Conservation (phyloP, 2,888 invertebrate genomes). For the Hecatera dysodea region DNA sequence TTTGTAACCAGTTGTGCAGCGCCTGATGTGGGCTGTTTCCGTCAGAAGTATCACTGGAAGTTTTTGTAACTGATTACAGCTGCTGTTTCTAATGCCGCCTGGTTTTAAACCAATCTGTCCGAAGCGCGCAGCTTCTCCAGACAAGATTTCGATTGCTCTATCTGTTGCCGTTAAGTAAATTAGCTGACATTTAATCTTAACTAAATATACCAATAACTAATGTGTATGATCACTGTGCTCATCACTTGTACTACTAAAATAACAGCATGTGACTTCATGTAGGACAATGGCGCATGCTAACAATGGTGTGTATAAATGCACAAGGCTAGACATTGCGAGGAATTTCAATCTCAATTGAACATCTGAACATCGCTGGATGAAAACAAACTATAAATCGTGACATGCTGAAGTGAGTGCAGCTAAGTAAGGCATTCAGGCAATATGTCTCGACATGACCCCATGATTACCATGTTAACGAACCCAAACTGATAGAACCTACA, state of each 20-base stretch:
- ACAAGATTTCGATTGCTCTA: conserved; percentile 11
- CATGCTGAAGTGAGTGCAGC: conserved; percentile 16
- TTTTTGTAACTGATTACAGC: conserved; percentile 11
- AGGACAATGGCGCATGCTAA: conserved; percentile 29
- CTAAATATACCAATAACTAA: conserved; percentile 18
- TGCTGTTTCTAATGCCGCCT: conserved; percentile 11
- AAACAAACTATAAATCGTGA: conserved; percentile 21
- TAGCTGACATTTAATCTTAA: conserved; percentile 28
- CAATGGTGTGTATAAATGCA: conserved; percentile 28
- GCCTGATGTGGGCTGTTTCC: background rate
- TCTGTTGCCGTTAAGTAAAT: conserved; percentile 13
- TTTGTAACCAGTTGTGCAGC: conserved; percentile 8
- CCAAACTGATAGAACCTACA: conserved; percentile 32
- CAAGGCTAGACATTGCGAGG: conserved; percentile 2
- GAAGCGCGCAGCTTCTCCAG: conserved; percentile 11
- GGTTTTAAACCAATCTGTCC: background rate
- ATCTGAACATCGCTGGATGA: conserved; percentile 17
- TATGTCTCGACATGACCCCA: conserved; percentile 25
- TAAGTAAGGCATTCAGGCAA: conserved; percentile 40
- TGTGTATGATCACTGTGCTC: conserved; percentile 19
- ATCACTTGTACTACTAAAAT: conserved; percentile 17
- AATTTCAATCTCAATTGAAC: background rate
- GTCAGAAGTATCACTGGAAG: conserved; percentile 32
- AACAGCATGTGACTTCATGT: conserved; percentile 25
- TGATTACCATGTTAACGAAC: conserved; percentile 29